Percentiles rank a stretch among this genome's conserved stretches.
Evolutionary conservation across 1,140 invertebrate species (phyloP).

Genomic region (Manduca sexta): DNA sequence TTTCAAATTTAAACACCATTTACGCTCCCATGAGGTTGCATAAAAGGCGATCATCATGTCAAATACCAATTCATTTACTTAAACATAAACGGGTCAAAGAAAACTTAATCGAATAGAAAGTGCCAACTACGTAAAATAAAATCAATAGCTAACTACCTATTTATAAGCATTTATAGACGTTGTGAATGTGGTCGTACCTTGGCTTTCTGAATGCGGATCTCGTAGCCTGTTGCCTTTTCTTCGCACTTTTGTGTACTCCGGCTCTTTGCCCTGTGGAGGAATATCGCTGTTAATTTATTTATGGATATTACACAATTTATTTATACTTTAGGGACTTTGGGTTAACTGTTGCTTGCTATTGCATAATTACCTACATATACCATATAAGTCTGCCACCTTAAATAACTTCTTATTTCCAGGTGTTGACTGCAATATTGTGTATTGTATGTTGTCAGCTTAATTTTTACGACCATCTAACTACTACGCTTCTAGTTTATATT

Average conservation of each 20-base stretch:
- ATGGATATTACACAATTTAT: no score
- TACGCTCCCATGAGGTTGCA: slow-evolving; percentile 71
- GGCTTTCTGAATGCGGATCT: slow-evolving; percentile 85
- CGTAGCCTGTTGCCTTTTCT: slow-evolving; percentile 84
- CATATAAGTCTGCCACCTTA: no score
- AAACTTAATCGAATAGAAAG: slow-evolving; percentile 58
- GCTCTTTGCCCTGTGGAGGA: slow-evolving; percentile 81
- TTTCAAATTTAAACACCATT: slow-evolving; percentile 71
- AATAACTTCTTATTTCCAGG: no score
- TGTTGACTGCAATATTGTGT: no score
- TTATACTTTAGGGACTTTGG: no score
- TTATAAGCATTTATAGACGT: slow-evolving; percentile 35
- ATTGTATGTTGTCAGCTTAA: no score
- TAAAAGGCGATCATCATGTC: slow-evolving; percentile 70
- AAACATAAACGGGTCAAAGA: slow-evolving; percentile 62
- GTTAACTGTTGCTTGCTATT: no score
- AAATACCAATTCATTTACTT: slow-evolving; percentile 63
- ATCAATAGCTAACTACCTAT: slow-evolving; percentile 66
- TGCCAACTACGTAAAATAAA: slow-evolving; percentile 68
- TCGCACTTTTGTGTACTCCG: slow-evolving; percentile 85
- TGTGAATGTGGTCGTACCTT: slow-evolving; percentile 74
- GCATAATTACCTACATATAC: no score
- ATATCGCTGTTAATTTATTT: no score
- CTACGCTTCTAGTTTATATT: no score
- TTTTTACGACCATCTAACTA: no score